These are phyloP conservation scores for Sebastiscus tertius DNA, from an alignment of 2,797 vertebrate genomes.

Conservation along the genomic window DNA sequence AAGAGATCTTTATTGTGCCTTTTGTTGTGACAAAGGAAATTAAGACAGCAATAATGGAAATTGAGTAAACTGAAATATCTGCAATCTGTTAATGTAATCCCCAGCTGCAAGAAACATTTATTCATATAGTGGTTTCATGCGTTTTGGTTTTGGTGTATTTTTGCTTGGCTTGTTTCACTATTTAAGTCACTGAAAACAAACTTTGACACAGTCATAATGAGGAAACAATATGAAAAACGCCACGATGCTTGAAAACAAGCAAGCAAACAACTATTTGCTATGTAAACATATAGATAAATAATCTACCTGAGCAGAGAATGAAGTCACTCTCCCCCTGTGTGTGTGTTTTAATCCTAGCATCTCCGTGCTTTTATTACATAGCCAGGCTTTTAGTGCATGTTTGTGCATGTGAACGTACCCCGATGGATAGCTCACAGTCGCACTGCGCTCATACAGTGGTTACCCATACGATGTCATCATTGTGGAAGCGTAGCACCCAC, in stretches of 20 bases:
- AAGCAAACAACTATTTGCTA: too few relatives aligned
- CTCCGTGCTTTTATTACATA: too few relatives aligned
- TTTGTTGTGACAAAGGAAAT: background rate
- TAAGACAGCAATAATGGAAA: background rate
- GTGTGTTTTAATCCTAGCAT: too few relatives aligned
- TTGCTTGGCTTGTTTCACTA: background rate
- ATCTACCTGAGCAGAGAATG: too few relatives aligned
- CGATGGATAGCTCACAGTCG: too few relatives aligned
- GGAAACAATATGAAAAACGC: background rate
- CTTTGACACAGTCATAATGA: background rate
- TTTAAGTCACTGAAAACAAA: background rate
- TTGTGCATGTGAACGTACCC: too few relatives aligned
- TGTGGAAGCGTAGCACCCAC: too few relatives aligned
- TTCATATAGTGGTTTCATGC: background rate
- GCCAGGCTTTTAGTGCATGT: too few relatives aligned
- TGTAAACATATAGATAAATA: too few relatives aligned
- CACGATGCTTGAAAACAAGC: background rate
- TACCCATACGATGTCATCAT: too few relatives aligned
- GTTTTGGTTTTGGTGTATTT: background rate
- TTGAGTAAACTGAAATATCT: background rate
- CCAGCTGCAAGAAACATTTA: background rate
- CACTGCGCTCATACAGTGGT: too few relatives aligned
- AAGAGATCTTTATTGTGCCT: background rate
- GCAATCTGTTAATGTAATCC: background rate
- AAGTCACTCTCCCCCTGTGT: too few relatives aligned